Evolutionary conservation across 2,113 vertebrate genomes (phyloP), one percentile per base, ranked within the genome.

Genomic region (Ciconia stormi): DNA sequence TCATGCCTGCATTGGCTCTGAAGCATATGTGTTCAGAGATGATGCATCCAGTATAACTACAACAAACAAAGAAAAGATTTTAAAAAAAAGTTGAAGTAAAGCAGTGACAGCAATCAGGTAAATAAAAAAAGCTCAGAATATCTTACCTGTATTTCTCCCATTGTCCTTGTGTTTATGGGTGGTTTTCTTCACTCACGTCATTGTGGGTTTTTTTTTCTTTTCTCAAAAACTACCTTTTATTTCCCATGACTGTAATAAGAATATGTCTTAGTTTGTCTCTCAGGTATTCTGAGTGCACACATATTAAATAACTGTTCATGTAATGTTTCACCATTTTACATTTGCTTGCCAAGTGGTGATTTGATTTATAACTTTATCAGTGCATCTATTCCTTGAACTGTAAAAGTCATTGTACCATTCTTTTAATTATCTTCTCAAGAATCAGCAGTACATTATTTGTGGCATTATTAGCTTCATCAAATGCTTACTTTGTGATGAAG

Each of bases 341-440:
- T 90, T 87, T 87, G 1, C 52, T 83, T 93, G 58, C 18, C 40
- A 76, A 93, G 49, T 36, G 52, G 36, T 78, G 14, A 93, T 93
- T 93, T 97, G 56, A 86, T 90, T 90, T 77, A 66, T 61, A 95
- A 32, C 7, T 78, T 46, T 82, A 89, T 89, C 19, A 16, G 19
- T 58, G 10, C 15, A 44, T 79, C 36, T 90, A 4, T 89, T 96
- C 40, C 82, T 79, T 91, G 13, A 67, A 71, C 49, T 92, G 19
- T 56, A 86, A 91, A 96, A 94, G 10, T 30, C 29, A 87, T 94
- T 85, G 3, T 50, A n/a, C 4, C 16, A 42, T 81, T 93, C 25
- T 80, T 95, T 89, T 72, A 95, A 86, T 95, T 95, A 94, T 89
- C 46, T 87, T 87, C 70, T 78, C 63, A 95, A 55, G 59, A 97